phyloP scores from a whole-genome alignment of 2,113 vertebrate species.

The Esox niger region DNA sequence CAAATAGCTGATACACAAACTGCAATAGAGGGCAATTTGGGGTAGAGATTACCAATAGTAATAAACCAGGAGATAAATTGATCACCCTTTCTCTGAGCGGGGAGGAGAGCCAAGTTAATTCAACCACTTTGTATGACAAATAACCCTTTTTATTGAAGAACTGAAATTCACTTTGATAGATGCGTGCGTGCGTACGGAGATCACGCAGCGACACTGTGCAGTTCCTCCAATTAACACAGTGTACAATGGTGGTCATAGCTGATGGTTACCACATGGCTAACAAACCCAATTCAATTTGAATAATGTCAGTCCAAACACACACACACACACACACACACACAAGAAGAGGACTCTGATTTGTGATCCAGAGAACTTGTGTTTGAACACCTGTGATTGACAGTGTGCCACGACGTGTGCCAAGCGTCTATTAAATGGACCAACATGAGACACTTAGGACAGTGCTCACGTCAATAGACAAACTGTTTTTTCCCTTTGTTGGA shows the following conservation, averaged over 20 bases:
- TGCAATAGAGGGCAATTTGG: constrained; percentile 51
- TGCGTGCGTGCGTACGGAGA: too few relatives aligned
- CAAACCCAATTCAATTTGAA: too few relatives aligned
- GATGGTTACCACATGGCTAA: too few relatives aligned
- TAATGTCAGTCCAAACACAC: too few relatives aligned
- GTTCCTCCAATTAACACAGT: too few relatives aligned
- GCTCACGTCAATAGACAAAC: constrained; percentile 10
- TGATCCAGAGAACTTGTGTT: constrained; percentile 18
- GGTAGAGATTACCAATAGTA: constrained; percentile 41
- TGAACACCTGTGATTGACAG: constrained; percentile 16
- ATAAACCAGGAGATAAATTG: constrained; percentile 22
- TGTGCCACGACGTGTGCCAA: constrained; percentile 16
- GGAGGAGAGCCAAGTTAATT: constrained; percentile 18
- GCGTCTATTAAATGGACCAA: constrained; percentile 24
- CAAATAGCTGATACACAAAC: constrained; percentile 86
- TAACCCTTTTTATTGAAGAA: constrained; percentile 10
- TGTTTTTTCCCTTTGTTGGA: constrained; percentile 18
- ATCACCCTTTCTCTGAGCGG: constrained; percentile 15
- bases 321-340: too few relatives aligned
- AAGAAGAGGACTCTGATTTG: too few relatives aligned
- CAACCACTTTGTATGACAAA: constrained; percentile 5
- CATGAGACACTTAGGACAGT: constrained; percentile 29
- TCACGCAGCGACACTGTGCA: too few relatives aligned
- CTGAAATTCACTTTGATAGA: constrained; percentile 12
- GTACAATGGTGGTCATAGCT: too few relatives aligned